Evolutionary conservation across 2,797 vertebrate genomes (phyloP).

Genomic region (Poecilia wingei): DNA sequence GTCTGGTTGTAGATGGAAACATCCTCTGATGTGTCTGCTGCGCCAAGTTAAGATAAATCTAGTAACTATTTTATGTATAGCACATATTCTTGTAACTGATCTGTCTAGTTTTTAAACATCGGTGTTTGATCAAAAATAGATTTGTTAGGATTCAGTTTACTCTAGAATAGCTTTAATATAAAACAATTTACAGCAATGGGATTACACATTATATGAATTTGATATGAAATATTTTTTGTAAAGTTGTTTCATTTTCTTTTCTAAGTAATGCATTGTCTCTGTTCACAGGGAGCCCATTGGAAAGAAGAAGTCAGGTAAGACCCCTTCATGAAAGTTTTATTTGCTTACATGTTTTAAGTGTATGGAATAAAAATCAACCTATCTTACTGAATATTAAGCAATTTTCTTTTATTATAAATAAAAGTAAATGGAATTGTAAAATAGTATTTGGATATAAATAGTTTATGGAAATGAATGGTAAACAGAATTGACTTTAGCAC

Average conservation of each 20-base stretch:
- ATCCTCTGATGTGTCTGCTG: neutral
- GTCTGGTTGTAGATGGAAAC: neutral
- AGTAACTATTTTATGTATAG: neutral
- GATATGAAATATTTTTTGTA: neutral
- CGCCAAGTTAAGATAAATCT: neutral
- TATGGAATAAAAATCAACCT: neutral
- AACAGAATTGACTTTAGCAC: conserved; percentile 17
- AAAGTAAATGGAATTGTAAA: neutral
- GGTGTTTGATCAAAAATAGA: neutral
- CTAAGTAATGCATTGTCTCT: conserved; percentile 47
- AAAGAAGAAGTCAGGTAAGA: conserved; percentile 96
- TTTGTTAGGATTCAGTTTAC: neutral
- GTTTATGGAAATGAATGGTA: neutral
- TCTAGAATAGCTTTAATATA: neutral
- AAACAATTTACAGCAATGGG: neutral
- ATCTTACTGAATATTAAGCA: neutral
- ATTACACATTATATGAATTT: neutral
- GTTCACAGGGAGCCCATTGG: conserved; percentile 89
- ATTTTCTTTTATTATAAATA: neutral
- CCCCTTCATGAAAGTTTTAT: neutral
- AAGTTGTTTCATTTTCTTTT: neutral
- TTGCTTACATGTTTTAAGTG: neutral
- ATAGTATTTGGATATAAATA: neutral
- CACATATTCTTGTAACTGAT: neutral
- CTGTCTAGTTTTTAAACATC: neutral